Evolutionary conservation across 2,888 invertebrate genomes (phyloP).

Genomic region (Therioaphis trifolii): DNA sequence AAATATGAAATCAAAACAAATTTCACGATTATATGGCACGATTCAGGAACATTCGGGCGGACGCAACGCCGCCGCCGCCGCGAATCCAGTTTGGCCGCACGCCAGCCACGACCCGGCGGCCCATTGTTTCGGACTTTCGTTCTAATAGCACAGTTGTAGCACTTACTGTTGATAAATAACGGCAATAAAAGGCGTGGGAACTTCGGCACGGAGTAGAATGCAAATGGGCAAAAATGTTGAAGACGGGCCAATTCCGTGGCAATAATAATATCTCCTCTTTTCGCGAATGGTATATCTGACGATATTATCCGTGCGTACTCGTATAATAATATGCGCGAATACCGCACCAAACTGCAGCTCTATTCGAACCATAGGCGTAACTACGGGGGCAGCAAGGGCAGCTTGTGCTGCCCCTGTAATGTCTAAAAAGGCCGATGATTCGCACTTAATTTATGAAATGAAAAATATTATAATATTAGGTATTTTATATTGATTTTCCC

Average conservation of each 20-base stretch:
- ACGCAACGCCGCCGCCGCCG: background rate
- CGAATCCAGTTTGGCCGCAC: background rate
- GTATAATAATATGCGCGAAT: no score
- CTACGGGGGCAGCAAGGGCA: no score
- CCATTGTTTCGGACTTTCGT: conserved; percentile 21
- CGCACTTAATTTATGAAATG: no score
- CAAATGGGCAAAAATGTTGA: conserved; percentile 40
- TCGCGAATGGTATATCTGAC: no score
- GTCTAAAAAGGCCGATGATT: no score
- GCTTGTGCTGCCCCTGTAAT: no score
- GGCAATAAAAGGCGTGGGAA: conserved; percentile 54
- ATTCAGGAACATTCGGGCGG: background rate
- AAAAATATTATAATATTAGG: no score
- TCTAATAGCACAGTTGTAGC: background rate
- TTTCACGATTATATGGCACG: background rate
- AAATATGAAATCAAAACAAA: background rate
- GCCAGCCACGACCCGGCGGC: background rate
- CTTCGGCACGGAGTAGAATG: background rate
- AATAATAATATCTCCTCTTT: conserved; percentile 49
- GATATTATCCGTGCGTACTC: no score
- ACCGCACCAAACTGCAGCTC: no score
- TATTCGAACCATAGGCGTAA: no score
- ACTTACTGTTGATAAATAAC: conserved; percentile 38
- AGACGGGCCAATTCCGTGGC: conserved; percentile 51
- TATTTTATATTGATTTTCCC: no score